These are phyloP conservation scores for Vanessa cardui DNA, from an alignment of 2,888 invertebrate genomes.

Conservation along the genomic window DNA sequence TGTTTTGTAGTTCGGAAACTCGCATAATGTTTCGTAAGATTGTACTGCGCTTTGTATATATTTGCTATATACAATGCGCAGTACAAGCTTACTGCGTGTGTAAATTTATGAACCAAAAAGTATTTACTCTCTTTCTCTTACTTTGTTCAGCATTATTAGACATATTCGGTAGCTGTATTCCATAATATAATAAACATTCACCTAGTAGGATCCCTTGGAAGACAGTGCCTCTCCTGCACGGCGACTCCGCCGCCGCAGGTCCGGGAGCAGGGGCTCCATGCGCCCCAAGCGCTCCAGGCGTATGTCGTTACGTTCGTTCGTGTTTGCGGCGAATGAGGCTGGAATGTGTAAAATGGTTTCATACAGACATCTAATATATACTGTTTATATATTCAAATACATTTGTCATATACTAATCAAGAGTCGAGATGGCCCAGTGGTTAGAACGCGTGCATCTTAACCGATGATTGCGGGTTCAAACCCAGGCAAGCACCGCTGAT, in stretches of 20 bases:
- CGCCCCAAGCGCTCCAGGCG: conserved; percentile 88
- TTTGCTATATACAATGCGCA: too few species aligned
- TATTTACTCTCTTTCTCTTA: too few species aligned
- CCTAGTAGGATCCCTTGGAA: conserved; percentile 80
- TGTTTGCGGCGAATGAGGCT: conserved; percentile 50
- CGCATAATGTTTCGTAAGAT: too few species aligned
- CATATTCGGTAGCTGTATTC: neutral
- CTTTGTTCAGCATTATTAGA: neutral
- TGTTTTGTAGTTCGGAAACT: too few species aligned
- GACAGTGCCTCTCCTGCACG: conserved; percentile 87
- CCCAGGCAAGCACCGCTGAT: too few species aligned
- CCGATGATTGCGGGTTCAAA: too few species aligned
- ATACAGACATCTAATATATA: neutral
- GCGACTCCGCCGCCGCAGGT: conserved; percentile 90
- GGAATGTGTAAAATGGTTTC: conserved; percentile 26
- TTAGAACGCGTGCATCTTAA: too few species aligned
- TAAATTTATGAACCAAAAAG: too few species aligned
- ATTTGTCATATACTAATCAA: neutral
- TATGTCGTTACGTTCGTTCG: conserved; percentile 67
- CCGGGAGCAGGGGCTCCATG: conserved; percentile 89
- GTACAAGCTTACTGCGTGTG: too few species aligned
- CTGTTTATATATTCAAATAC: neutral
- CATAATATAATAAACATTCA: conserved; percentile 47
- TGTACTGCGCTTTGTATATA: too few species aligned
- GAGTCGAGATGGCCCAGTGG: too few species aligned